Evolutionary conservation across 2,888 invertebrate species (phyloP).

Genomic region (Octodonta nipae): DNA sequence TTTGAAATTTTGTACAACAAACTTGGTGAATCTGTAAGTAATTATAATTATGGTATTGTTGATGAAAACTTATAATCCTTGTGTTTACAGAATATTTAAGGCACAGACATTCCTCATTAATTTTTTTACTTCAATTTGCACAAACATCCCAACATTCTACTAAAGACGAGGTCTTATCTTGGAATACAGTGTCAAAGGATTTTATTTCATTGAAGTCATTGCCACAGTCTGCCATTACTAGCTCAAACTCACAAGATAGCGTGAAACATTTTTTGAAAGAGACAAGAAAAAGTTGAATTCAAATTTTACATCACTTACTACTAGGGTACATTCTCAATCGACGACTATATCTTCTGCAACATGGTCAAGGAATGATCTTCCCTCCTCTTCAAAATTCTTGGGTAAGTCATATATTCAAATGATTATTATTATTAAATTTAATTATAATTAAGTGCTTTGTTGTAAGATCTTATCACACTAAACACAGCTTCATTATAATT

Average conservation of each 20-base stretch:
- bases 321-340: constrained; percentile 16
- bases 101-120: constrained; percentile 25
- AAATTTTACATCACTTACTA: constrained; percentile 10
- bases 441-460: constrained; percentile 40
- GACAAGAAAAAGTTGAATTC: constrained; percentile 12
- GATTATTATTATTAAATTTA: background rate
- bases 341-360: constrained; percentile 22
- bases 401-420: constrained; percentile 11
- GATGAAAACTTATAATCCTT: background rate
- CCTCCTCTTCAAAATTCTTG: constrained; percentile 18
- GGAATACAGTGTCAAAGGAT: background rate
- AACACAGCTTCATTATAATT: too few relatives aligned
- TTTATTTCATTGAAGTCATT: background rate
- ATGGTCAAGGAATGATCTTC: constrained; percentile 25
- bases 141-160: constrained; percentile 3
- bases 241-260: constrained; percentile 23
- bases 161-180: too few relatives aligned
- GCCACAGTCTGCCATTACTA: constrained; percentile 17
- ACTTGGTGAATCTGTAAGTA: constrained; percentile 28
- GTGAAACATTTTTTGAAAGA: constrained; percentile 21
- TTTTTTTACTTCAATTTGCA: constrained; percentile 25
- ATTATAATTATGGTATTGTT: background rate
- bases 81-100: constrained; percentile 12
- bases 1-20: constrained; percentile 29
- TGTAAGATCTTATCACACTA: constrained; percentile 30